Evolutionary conservation across 30 jellyfish, hydroid and myxozoan species (phyloP).

Genomic region (Hydractinia echinata): DNA sequence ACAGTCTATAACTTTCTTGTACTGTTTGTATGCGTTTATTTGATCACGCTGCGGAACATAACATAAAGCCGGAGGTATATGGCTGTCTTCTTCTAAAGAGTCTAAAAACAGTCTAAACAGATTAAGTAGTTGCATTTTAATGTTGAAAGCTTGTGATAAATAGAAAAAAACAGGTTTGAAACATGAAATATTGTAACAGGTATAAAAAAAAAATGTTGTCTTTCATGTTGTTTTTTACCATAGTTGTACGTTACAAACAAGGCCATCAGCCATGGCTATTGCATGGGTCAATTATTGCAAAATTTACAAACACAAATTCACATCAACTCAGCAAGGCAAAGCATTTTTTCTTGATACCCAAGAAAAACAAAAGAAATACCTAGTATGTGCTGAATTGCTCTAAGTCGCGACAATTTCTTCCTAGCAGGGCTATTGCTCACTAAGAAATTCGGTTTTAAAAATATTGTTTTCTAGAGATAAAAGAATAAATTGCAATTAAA

Average conservation of each 20-base stretch:
- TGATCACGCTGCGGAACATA: slow-evolving; percentile 62
- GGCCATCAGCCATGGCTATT: too few relatives aligned
- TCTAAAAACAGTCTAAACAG: slow-evolving; percentile 26
- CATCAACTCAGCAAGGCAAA: not conserved
- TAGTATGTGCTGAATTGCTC: too few relatives aligned
- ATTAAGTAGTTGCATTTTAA: not conserved
- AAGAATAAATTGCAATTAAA: too few relatives aligned
- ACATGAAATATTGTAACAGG: too few relatives aligned
- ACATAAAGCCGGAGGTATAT: slow-evolving; percentile 80
- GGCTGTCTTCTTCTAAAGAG: slow-evolving; percentile 52
- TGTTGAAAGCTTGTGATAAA: not conserved
- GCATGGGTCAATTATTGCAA: too few relatives aligned
- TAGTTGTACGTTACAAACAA: too few relatives aligned
- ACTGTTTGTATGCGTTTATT: slow-evolving; percentile 26
- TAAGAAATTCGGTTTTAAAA: not conserved
- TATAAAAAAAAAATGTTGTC: too few relatives aligned
- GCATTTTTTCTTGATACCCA: not conserved
- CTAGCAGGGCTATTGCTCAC: slow-evolving; percentile 14
- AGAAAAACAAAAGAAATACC: not conserved
- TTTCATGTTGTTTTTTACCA: too few relatives aligned
- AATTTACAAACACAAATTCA: too few relatives aligned
- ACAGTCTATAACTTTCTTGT: not conserved
- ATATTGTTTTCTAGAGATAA: too few relatives aligned
- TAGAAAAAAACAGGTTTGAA: too few relatives aligned
- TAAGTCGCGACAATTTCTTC: not conserved